Conservation (phyloP, 2,113 vertebrate species). For the Trogon surrucura region DNA sequence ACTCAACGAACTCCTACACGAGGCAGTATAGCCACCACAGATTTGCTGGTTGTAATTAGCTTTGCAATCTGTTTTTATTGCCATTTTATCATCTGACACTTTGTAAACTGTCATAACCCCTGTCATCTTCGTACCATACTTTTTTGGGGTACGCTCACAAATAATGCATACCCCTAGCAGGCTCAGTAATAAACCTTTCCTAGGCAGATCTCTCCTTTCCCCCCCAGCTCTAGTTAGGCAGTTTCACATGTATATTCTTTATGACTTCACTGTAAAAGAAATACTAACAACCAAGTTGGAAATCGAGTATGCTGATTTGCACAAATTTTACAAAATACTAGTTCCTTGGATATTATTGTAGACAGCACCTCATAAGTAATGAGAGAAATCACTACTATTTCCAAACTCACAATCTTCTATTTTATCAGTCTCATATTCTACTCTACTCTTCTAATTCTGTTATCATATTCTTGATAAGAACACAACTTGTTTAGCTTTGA, state of each 20-base stretch:
- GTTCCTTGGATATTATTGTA: not conserved
- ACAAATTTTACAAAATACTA: not conserved
- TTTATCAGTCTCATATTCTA: not conserved
- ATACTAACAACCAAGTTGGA: not conserved
- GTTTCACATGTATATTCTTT: not conserved
- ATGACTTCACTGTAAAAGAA: not conserved
- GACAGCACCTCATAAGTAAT: not conserved
- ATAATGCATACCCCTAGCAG: not conserved
- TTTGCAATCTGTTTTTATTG: constrained; percentile 47
- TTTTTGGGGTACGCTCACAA: not conserved
- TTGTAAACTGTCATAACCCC: constrained; percentile 27
- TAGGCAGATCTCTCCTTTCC: not conserved
- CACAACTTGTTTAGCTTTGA: not conserved
- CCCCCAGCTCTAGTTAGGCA: not conserved
- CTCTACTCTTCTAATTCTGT: not conserved
- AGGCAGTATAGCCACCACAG: constrained; percentile 4
- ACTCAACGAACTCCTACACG: constrained; percentile 18
- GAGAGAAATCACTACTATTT: not conserved
- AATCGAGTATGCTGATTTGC: not conserved
- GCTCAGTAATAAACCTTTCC: not conserved
- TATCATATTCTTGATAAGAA: not conserved
- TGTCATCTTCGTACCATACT: not conserved
- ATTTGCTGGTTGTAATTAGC: constrained; percentile 36
- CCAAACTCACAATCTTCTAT: not conserved
- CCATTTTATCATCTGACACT: not conserved